Evolutionary conservation across 2,113 vertebrate species (phyloP).

Genomic region (Colius striatus): DNA sequence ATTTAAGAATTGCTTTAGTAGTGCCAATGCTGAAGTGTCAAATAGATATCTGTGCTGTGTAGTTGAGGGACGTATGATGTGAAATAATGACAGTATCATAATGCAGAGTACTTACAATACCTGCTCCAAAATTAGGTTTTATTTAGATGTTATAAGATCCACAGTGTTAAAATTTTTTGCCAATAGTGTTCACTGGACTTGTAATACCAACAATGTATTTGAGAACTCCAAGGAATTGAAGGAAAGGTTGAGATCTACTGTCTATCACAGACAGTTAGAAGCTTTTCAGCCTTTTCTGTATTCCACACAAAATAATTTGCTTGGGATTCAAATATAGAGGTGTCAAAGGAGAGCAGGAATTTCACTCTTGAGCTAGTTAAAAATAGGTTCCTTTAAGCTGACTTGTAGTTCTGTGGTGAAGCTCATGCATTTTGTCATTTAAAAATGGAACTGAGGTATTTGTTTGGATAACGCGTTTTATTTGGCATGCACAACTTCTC

Average conservation of each 20-base stretch:
- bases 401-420: slow-evolving; percentile 16
- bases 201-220: not conserved
- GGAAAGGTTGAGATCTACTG: not conserved
- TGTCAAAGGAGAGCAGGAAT: not conserved
- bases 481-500: not conserved
- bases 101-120: not conserved
- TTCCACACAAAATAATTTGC: not conserved
- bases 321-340: not conserved
- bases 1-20: not conserved
- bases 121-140: no score
- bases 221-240: not conserved
- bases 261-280: not conserved
- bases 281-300: not conserved
- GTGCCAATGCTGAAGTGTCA: not conserved
- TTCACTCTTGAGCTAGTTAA: not conserved
- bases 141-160: not conserved
- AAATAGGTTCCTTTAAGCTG: slow-evolving; percentile 31
- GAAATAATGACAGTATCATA: not conserved
- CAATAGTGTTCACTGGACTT: not conserved
- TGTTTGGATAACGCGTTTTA: not conserved
- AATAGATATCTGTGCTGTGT: not conserved
- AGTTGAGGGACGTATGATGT: not conserved
- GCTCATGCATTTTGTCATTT: slow-evolving; percentile 17
- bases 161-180: not conserved
- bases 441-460: not conserved